These are phyloP conservation scores for Drosophila nr. fundita DNA, from an alignment of 2,888 invertebrate genomes.

Conservation along the genomic window DNA sequence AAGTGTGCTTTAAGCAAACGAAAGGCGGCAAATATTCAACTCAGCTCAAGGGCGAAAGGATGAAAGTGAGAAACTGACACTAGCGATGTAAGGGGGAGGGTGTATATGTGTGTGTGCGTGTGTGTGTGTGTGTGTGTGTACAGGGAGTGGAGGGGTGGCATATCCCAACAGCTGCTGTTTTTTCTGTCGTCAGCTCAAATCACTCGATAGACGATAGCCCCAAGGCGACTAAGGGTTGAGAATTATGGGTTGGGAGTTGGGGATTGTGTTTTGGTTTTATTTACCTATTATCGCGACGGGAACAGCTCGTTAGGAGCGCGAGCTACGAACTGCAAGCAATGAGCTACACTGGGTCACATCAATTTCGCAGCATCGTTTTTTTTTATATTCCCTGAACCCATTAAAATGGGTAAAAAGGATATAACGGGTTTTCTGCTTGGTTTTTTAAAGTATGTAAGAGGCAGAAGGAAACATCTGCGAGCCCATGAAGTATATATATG, in stretches of 20 bases:
- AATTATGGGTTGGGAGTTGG: not conserved
- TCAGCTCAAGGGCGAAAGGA: not conserved
- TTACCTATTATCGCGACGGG: conserved; percentile 53
- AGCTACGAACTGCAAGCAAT: conserved; percentile 4
- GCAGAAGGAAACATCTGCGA: not conserved
- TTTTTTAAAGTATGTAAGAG: not conserved
- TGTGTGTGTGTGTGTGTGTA: not conserved
- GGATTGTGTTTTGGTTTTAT: conserved; percentile 27
- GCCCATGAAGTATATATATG: not conserved
- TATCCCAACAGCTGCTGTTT: conserved; percentile 33
- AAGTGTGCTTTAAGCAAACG: conserved; percentile 6
- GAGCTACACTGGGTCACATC: conserved; percentile 3
- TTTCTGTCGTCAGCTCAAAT: conserved; percentile 34
- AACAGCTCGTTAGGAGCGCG: conserved; percentile 48
- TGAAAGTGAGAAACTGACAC: conserved; percentile 1
- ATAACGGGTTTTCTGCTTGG: not conserved
- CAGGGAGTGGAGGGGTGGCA: not conserved
- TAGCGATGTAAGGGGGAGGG: not conserved
- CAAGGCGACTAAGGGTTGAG: not conserved
- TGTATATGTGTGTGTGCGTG: not conserved
- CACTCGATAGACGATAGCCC: conserved; percentile 35
- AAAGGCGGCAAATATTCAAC: not conserved
- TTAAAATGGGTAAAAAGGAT: not conserved
- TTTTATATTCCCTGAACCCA: not conserved
- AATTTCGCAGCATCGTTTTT: not conserved